phyloP scores from a whole-genome alignment of 1,140 invertebrate genomes.

The Drosophila lini region DNA sequence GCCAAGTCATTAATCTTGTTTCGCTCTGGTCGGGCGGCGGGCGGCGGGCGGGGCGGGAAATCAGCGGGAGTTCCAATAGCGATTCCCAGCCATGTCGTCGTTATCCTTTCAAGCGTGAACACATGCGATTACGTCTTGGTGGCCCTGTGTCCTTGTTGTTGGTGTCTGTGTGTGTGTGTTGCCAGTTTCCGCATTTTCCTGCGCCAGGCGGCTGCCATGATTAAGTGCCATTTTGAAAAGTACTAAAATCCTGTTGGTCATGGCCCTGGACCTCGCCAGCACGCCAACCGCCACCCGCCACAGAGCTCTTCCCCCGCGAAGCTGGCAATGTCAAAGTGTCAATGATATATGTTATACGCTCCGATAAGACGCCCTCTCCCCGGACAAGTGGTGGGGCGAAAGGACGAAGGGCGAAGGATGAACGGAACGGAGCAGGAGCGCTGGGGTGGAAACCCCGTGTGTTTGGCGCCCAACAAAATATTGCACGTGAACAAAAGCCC shows the following conservation, averaged over 20 bases:
- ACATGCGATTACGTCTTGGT: slow-evolving; percentile 81
- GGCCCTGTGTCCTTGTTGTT: slow-evolving; percentile 58
- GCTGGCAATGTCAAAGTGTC: slow-evolving; percentile 81
- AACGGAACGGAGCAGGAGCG: background rate
- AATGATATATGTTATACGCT: slow-evolving; percentile 83
- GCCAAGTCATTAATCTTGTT: slow-evolving; percentile 83
- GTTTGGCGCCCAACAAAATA: slow-evolving; percentile 47
- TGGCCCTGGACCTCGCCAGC: slow-evolving; percentile 52
- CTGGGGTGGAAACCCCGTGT: slow-evolving; percentile 16
- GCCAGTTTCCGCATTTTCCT: slow-evolving; percentile 81
- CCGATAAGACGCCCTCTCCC: slow-evolving; percentile 67
- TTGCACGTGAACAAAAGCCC: slow-evolving; percentile 74
- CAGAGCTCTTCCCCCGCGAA: slow-evolving; percentile 15
- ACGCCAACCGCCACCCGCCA: background rate
- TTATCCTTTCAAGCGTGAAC: slow-evolving; percentile 84
- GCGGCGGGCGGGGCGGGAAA: slow-evolving; percentile 18
- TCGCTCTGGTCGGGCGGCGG: slow-evolving; percentile 64
- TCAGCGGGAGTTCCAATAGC: slow-evolving; percentile 39
- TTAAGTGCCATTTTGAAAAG: slow-evolving; percentile 84
- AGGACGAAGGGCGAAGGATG: slow-evolving; percentile 3
- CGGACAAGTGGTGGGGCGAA: background rate
- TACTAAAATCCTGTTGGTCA: slow-evolving; percentile 83
- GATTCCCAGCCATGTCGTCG: slow-evolving; percentile 64
- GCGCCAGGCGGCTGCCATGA: slow-evolving; percentile 81
- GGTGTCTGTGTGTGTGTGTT: slow-evolving; percentile 55